phyloP scores from a whole-genome alignment of 2,113 vertebrate genomes.

The Ivindomyrus marchei region DNA sequence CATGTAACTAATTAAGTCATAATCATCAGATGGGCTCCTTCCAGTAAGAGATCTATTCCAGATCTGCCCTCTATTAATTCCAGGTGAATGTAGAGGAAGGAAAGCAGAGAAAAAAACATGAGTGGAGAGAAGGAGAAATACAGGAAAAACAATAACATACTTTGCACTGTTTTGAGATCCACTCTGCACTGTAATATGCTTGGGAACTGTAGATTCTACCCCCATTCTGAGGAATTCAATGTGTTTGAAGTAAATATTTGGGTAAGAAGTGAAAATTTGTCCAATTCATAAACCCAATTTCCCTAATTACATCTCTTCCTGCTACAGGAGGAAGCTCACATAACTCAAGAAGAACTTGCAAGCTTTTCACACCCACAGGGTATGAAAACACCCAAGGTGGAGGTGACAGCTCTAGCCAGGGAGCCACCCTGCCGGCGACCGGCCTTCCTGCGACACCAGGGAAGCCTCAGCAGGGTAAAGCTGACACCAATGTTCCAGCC shows the following conservation, averaged over 20 bases:
- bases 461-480: background rate
- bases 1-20: background rate
- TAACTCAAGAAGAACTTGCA: background rate
- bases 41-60: background rate
- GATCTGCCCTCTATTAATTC: background rate
- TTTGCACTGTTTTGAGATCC: background rate
- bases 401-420: background rate
- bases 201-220: background rate
- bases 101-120: background rate
- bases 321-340: background rate
- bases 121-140: background rate
- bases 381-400: background rate
- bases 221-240: background rate
- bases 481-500: background rate
- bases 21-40: background rate
- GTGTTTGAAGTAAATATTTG: background rate
- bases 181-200: background rate
- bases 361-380: background rate
- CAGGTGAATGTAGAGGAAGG: background rate
- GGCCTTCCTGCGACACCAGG: background rate
- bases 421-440: background rate
- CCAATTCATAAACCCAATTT: background rate
- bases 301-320: background rate
- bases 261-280: background rate
- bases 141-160: background rate